phyloP scores from a whole-genome alignment of 2,888 invertebrate genomes.

The Tipula lateralis region DNA sequence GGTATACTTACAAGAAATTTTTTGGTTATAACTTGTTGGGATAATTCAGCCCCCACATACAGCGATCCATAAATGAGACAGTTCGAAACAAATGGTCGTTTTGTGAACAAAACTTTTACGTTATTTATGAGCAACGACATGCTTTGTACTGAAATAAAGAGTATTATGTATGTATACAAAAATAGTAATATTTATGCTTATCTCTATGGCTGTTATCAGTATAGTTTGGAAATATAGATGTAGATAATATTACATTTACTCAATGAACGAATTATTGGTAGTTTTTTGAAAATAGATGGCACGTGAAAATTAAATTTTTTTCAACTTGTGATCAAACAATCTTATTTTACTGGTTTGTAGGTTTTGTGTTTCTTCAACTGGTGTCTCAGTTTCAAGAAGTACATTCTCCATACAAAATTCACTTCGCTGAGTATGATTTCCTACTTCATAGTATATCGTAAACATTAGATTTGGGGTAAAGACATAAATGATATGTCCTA shows the following conservation, averaged over 20 bases:
- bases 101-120: conserved; percentile 45
- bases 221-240: neutral
- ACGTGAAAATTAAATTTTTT: neutral
- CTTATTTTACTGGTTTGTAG: no score
- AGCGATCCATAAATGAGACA: conserved; percentile 67
- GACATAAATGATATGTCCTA: neutral
- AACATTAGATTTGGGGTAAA: no score
- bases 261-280: no score
- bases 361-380: no score
- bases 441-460: no score
- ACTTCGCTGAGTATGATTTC: no score
- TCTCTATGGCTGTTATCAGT: neutral
- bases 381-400: neutral
- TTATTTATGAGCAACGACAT: conserved; percentile 29
- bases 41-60: conserved; percentile 73
- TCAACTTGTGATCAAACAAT: no score
- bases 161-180: no score
- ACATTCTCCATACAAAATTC: no score
- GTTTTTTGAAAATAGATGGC: neutral
- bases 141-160: conserved; percentile 33
- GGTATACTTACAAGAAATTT: conserved; percentile 58
- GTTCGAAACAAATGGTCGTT: conserved; percentile 54
- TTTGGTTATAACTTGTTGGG: conserved; percentile 69
- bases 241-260: no score
- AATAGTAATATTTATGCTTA: no score